Conservation (phyloP, 2,797 vertebrate genomes). For the Melanotaenia boesemani region DNA sequence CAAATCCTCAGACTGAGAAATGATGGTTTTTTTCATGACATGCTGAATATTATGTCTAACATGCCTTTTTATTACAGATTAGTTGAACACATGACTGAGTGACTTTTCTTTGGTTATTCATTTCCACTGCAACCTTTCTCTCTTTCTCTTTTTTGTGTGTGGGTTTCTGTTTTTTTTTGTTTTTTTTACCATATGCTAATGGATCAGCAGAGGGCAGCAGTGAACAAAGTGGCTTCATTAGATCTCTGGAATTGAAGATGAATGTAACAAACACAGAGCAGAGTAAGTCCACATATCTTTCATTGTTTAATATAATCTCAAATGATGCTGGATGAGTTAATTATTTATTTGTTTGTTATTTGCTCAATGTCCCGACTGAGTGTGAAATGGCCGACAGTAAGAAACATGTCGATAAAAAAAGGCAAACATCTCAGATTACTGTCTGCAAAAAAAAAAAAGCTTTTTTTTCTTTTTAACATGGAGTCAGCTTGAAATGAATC, state of each 20-base stretch:
- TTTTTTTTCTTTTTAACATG: neutral
- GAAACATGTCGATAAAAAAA: neutral
- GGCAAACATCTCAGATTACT: neutral
- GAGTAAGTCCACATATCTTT: slow-evolving; percentile 72
- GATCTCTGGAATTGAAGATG: slow-evolving; percentile 67
- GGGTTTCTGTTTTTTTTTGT: slow-evolving; percentile 5
- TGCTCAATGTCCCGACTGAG: neutral
- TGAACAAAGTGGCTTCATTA: slow-evolving; percentile 84
- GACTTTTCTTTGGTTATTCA: slow-evolving; percentile 14
- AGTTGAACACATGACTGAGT: neutral
- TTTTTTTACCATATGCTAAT: slow-evolving; percentile 60
- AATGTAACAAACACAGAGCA: slow-evolving; percentile 80
- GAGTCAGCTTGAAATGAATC: neutral
- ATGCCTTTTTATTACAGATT: slow-evolving; percentile 30
- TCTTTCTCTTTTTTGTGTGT: neutral
- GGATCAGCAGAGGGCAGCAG: slow-evolving; percentile 91
- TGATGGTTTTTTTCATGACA: slow-evolving; percentile 44
- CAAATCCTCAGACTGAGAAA: slow-evolving; percentile 41
- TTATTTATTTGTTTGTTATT: neutral
- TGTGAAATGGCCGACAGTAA: slow-evolving; percentile 9
- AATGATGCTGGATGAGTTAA: neutral
- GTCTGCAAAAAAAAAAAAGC: too few species aligned
- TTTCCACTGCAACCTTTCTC: slow-evolving; percentile 17
- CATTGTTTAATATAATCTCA: neutral
- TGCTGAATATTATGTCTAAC: slow-evolving; percentile 56